phyloP scores from a whole-genome alignment of 2,888 invertebrate genomes.

The Synergus umbraculus region DNA sequence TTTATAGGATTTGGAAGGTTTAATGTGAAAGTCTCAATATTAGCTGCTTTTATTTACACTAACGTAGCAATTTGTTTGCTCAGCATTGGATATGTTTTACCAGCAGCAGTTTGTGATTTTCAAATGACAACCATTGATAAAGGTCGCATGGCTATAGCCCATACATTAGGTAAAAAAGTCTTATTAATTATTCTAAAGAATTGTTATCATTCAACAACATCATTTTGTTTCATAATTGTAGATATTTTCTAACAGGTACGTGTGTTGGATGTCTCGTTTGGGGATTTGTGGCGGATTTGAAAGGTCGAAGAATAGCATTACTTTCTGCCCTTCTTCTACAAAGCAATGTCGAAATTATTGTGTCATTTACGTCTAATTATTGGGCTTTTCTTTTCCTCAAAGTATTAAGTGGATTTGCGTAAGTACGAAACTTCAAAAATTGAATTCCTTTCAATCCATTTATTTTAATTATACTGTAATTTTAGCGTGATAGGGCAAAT shows the following conservation, averaged over 20 bases:
- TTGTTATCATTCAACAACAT: neutral
- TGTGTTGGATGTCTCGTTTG: slow-evolving; percentile 71
- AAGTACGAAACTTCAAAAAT: slow-evolving; percentile 78
- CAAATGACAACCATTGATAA: slow-evolving; percentile 88
- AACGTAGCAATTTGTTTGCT: slow-evolving; percentile 91
- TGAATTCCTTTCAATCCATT: slow-evolving; percentile 66
- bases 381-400: slow-evolving; percentile 81
- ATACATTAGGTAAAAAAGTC: slow-evolving; percentile 83
- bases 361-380: slow-evolving; percentile 78
- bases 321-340: slow-evolving; percentile 82
- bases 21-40: slow-evolving; percentile 86
- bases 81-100: slow-evolving; percentile 89
- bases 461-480: slow-evolving; percentile 42
- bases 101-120: slow-evolving; percentile 90
- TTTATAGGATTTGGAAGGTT: slow-evolving; percentile 89
- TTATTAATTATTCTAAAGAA: slow-evolving; percentile 64
- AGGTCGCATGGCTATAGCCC: slow-evolving; percentile 87
- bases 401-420: slow-evolving; percentile 83
- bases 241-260: no score
- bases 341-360: slow-evolving; percentile 79
- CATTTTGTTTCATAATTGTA: no score
- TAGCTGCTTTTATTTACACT: slow-evolving; percentile 89
- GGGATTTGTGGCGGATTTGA: slow-evolving; percentile 84
- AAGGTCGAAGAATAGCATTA: slow-evolving; percentile 83
- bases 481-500: slow-evolving; percentile 87